phyloP scores from a whole-genome alignment of 2,888 invertebrate species.

The Synergus japonicus region DNA sequence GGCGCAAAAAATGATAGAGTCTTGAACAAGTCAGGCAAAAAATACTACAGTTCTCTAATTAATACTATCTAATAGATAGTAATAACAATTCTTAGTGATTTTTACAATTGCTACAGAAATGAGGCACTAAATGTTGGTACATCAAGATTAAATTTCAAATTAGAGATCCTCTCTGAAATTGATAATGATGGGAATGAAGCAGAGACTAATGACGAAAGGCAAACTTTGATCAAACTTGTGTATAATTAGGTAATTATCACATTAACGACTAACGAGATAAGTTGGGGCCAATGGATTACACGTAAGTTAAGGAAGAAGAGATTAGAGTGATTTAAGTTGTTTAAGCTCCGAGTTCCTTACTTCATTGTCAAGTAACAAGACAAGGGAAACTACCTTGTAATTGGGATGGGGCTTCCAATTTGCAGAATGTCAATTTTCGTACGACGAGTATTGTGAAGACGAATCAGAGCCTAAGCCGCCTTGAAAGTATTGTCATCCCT shows the following conservation, averaged over 20 bases:
- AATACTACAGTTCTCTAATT: too few species aligned
- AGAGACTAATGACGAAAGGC: not conserved
- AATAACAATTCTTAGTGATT: too few species aligned
- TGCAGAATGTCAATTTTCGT: not conserved
- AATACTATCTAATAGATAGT: too few species aligned
- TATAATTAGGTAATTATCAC: slow-evolving; percentile 15
- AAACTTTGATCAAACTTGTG: slow-evolving; percentile 3
- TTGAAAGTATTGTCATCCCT: not conserved
- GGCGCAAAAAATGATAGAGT: not conserved
- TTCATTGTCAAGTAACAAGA: slow-evolving; percentile 11
- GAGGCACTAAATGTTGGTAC: not conserved
- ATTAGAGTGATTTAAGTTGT: slow-evolving; percentile 33
- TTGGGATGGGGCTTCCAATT: not conserved
- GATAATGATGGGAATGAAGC: not conserved
- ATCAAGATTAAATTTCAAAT: not conserved
- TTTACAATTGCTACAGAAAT: too few species aligned
- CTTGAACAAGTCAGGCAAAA: too few species aligned
- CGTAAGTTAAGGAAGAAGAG: slow-evolving; percentile 10
- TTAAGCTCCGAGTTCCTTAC: slow-evolving; percentile 6
- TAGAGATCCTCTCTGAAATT: not conserved
- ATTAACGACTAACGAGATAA: slow-evolving; percentile 3
- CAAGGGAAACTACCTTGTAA: not conserved
- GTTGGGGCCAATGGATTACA: slow-evolving; percentile 19
- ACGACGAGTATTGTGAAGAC: not conserved
- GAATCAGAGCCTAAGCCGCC: not conserved